Conservation (phyloP, 1,140 invertebrate genomes). For the Nephotettix cincticeps region DNA sequence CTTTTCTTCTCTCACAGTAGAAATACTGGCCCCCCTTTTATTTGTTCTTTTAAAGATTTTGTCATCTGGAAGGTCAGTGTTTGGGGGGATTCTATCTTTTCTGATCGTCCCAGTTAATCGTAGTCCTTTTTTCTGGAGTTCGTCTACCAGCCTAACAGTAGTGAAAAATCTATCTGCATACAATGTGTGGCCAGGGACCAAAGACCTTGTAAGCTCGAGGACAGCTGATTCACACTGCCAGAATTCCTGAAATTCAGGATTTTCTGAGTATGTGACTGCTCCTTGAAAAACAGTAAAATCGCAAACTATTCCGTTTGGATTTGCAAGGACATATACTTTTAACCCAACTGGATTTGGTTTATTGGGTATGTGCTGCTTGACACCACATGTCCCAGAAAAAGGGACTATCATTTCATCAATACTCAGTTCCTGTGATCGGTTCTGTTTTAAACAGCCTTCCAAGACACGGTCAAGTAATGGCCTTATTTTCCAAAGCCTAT, state of each 20-base stretch:
- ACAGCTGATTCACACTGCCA: slow-evolving; percentile 30
- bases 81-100: slow-evolving; percentile 17
- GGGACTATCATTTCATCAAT: slow-evolving; percentile 8
- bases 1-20: background rate
- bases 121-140: slow-evolving; percentile 15
- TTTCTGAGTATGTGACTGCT: background rate
- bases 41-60: slow-evolving; percentile 12
- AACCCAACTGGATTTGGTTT: background rate
- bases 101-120: slow-evolving; percentile 29
- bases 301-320: slow-evolving; percentile 9
- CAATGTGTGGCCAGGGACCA: slow-evolving; percentile 26
- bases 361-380: slow-evolving; percentile 9
- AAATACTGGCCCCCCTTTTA: slow-evolving; percentile 6
- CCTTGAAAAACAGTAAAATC: slow-evolving; percentile 1
- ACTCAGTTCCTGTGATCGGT: background rate
- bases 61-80: background rate
- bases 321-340: slow-evolving; percentile 1
- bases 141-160: slow-evolving; percentile 18
- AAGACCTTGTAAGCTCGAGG: slow-evolving; percentile 32
- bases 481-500: background rate
- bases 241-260: slow-evolving; percentile 24
- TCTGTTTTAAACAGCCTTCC: background rate
- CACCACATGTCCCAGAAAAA: slow-evolving; percentile 1
- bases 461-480: background rate
- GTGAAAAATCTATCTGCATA: slow-evolving; percentile 42